Conservation (phyloP, 2,888 invertebrate species). For the Ceramica pisi region DNA sequence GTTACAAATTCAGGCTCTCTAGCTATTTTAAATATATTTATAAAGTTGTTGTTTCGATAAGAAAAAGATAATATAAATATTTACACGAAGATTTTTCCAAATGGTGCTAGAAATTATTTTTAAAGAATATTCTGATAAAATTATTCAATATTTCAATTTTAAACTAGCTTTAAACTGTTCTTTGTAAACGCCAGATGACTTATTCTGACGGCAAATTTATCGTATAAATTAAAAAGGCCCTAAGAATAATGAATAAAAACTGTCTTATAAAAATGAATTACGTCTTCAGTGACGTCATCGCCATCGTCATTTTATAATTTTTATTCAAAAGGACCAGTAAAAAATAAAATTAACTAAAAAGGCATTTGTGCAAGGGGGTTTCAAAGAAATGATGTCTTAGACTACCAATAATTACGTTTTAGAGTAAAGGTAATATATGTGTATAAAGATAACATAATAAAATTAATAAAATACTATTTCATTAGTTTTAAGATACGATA, state of each 20-base stretch:
- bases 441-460: slow-evolving; percentile 11
- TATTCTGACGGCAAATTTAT: too few species aligned
- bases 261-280: too few species aligned
- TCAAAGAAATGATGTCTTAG: slow-evolving; percentile 16
- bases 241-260: too few species aligned
- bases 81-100: not conserved
- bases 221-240: too few species aligned
- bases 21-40: not conserved
- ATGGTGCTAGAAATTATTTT: slow-evolving; percentile 10
- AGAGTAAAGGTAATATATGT: not conserved
- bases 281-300: too few species aligned
- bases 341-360: too few species aligned
- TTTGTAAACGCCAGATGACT: too few species aligned
- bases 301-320: too few species aligned
- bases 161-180: too few species aligned
- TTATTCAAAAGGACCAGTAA: too few species aligned
- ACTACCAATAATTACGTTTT: slow-evolving; percentile 1
- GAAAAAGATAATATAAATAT: not conserved
- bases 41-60: not conserved
- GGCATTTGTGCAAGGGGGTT: not conserved
- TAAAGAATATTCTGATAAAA: not conserved
- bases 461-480: slow-evolving; percentile 17
- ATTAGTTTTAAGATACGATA: slow-evolving; percentile 12
- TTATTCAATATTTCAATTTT: not conserved
- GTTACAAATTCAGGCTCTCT: slow-evolving; percentile 6